Percentiles rank a stretch among this genome's conserved stretches.
phyloP scores from a whole-genome alignment of 2,113 vertebrate genomes.

The cattle (Bos taurus) region ARS-UCD2.0 NC_037336.1:42757501-42758000 shows the following conservation, averaged over 20 bases:
- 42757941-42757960: not conserved
- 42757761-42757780: not conserved
- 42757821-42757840: not conserved
- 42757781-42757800: not conserved
- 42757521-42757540: not conserved
- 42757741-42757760: not conserved
- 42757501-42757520: not conserved
- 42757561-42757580: constrained; percentile 9
- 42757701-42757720: not conserved
- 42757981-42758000: not conserved
- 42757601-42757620: not conserved
- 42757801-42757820: not conserved
- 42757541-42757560: not conserved
- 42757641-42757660: constrained; percentile 2
- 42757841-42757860: not conserved
- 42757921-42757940: not conserved
- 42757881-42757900: not conserved
- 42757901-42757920: not conserved
- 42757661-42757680: not conserved
- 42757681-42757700: not conserved
- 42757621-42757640: not conserved
- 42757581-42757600: not conserved
- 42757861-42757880: not conserved
- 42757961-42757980: not conserved
- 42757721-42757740: not conserved